phyloP scores from a whole-genome alignment of 1,140 invertebrate genomes.

The Leptinotarsa lineolata region DNA sequence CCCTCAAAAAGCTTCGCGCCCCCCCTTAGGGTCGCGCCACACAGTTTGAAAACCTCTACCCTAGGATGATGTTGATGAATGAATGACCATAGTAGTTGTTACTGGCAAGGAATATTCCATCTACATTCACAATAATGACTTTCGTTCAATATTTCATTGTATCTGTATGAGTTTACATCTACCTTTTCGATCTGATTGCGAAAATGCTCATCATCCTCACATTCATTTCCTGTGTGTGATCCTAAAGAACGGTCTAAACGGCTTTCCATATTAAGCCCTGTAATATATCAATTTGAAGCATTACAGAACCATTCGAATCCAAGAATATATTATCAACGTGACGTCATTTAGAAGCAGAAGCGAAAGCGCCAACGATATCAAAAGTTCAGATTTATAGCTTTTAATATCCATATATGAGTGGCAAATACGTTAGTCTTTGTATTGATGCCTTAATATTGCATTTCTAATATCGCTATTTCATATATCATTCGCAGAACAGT shows the following conservation, averaged over 20 bases:
- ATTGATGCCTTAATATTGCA: conserved; percentile 32
- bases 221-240: not conserved
- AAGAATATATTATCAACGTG: conserved; percentile 6
- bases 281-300: not conserved
- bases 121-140: no score
- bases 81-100: no score
- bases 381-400: conserved; percentile 43
- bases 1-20: no score
- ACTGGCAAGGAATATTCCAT: no score
- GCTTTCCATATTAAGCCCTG: not conserved
- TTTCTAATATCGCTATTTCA: conserved; percentile 35
- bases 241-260: conserved; percentile 9
- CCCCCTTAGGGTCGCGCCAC: no score
- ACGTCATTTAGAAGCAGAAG: conserved; percentile 29
- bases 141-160: no score
- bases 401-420: conserved; percentile 43
- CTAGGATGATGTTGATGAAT: no score
- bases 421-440: conserved; percentile 37
- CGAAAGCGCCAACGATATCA: conserved; percentile 32
- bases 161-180: no score
- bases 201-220: no score
- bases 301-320: not conserved
- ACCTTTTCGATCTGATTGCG: no score
- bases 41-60: no score
- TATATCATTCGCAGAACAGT: conserved; percentile 27